Evolutionary conservation across 1,140 invertebrate species (phyloP).

Genomic region (Babylonia areolata): DNA sequence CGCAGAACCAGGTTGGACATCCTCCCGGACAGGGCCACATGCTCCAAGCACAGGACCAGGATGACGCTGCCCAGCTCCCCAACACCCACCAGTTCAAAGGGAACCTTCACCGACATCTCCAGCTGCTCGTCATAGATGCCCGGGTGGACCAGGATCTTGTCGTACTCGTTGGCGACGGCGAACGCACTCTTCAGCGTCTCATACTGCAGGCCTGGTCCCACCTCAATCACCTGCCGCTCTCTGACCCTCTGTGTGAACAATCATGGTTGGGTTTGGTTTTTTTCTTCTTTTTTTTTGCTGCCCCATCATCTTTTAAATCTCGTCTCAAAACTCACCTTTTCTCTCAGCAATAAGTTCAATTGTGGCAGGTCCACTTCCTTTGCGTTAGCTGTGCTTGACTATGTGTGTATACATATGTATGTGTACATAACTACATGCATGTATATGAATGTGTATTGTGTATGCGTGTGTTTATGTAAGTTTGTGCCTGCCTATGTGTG

Average conservation of each 20-base stretch:
- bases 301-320: too few relatives aligned
- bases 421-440: too few relatives aligned
- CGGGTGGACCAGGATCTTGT: constrained; percentile 66
- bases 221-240: constrained; percentile 59
- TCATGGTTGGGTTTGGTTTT: too few relatives aligned
- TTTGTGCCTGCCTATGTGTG: too few relatives aligned
- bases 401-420: too few relatives aligned
- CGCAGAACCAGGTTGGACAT: constrained; percentile 69
- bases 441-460: too few relatives aligned
- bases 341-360: too few relatives aligned
- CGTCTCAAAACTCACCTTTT: too few relatives aligned
- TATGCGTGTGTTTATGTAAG: too few relatives aligned
- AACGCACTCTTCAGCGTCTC: constrained; percentile 66
- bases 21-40: constrained; percentile 62
- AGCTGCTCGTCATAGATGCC: constrained; percentile 73
- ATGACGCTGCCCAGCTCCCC: constrained; percentile 70
- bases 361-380: too few relatives aligned
- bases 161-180: constrained; percentile 64
- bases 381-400: too few relatives aligned
- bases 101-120: constrained; percentile 70
- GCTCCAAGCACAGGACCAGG: constrained; percentile 67
- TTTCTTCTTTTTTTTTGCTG: too few relatives aligned
- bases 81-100: constrained; percentile 67
- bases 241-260: constrained; percentile 47
- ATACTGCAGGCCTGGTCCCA: constrained; percentile 62